Evolutionary conservation across 1,140 invertebrate genomes (phyloP).

Genomic region (Oncopeltus fasciatus): DNA sequence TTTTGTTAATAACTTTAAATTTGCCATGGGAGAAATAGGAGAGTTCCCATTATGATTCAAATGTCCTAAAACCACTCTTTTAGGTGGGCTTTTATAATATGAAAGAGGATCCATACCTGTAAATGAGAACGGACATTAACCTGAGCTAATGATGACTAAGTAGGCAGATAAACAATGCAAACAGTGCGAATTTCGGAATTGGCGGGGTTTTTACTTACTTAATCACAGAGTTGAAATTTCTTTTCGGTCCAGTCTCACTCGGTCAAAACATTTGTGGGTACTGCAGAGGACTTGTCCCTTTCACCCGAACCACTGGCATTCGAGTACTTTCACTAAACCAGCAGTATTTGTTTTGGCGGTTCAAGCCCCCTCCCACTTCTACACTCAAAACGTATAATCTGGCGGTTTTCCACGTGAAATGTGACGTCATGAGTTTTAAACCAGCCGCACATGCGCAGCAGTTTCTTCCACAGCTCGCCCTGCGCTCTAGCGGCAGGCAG

Average conservation of each 20-base stretch:
- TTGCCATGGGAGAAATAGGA: constrained; percentile 40
- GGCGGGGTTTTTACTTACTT: neutral
- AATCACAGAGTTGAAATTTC: no score
- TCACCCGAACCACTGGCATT: neutral
- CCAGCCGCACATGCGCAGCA: neutral
- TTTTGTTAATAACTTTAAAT: constrained; percentile 40
- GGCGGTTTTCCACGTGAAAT: constrained; percentile 5
- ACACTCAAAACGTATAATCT: neutral
- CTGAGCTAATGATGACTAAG: constrained; percentile 5
- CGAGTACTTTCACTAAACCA: neutral
- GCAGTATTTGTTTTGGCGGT: constrained; percentile 3
- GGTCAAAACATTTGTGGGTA: no score
- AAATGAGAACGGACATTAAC: constrained; percentile 7
- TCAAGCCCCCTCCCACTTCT: neutral
- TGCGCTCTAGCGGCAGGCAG: neutral
- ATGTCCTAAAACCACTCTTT: constrained; percentile 9
- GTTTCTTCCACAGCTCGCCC: neutral
- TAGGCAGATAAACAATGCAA: constrained; percentile 6
- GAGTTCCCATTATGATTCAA: constrained; percentile 19
- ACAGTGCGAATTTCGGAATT: neutral
- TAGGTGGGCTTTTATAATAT: constrained; percentile 6
- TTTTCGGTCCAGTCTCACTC: no score
- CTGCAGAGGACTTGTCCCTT: neutral
- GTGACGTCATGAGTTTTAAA: constrained; percentile 3
- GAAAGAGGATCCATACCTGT: constrained; percentile 1